A percentile compares a stretch with the other conserved stretches of the same genome.
Evolutionary conservation across 1,140 invertebrate genomes (phyloP).

Genomic region (Cyrtorhinus lividipennis): DNA sequence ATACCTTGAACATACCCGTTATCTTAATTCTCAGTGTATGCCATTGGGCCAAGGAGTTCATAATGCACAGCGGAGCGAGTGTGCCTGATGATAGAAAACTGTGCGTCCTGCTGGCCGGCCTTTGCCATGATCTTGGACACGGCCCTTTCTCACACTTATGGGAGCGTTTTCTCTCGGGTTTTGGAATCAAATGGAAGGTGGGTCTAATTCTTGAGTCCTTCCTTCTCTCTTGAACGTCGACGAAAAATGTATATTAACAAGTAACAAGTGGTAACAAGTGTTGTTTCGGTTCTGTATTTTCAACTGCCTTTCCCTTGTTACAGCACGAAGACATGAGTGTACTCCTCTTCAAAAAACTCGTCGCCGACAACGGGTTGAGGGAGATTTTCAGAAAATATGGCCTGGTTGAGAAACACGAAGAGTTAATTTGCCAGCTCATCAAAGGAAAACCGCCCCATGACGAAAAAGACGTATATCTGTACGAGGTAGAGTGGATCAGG

Average conservation of each 20-base stretch:
- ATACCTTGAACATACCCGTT: too few relatives aligned
- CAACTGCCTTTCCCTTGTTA: too few relatives aligned
- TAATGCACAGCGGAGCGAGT: not conserved
- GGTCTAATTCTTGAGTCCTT: not conserved
- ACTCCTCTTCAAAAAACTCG: conserved; percentile 32
- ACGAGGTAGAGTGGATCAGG: too few relatives aligned
- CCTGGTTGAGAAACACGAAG: conserved; percentile 25
- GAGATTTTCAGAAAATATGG: conserved; percentile 27
- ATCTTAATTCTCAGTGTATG: conserved; percentile 28
- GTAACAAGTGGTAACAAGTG: too few relatives aligned
- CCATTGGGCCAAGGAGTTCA: conserved; percentile 24
- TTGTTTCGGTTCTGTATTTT: too few relatives aligned
- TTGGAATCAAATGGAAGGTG: conserved; percentile 30
- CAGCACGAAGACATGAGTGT: conserved; percentile 37
- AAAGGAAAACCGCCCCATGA: conserved; percentile 24
- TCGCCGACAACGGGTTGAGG: conserved; percentile 31
- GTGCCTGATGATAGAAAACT: conserved; percentile 20
- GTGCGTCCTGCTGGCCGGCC: conserved; percentile 41
- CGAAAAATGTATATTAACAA: too few relatives aligned
- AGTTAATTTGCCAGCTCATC: conserved; percentile 36
- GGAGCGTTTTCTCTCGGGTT: conserved; percentile 33
- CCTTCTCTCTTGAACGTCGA: too few relatives aligned
- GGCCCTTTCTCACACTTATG: conserved; percentile 50
- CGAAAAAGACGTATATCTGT: conserved; percentile 30
- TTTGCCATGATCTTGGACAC: conserved; percentile 54